Conservation (phyloP, 2,797 vertebrate species). For the Pygocentrus nattereri region DNA sequence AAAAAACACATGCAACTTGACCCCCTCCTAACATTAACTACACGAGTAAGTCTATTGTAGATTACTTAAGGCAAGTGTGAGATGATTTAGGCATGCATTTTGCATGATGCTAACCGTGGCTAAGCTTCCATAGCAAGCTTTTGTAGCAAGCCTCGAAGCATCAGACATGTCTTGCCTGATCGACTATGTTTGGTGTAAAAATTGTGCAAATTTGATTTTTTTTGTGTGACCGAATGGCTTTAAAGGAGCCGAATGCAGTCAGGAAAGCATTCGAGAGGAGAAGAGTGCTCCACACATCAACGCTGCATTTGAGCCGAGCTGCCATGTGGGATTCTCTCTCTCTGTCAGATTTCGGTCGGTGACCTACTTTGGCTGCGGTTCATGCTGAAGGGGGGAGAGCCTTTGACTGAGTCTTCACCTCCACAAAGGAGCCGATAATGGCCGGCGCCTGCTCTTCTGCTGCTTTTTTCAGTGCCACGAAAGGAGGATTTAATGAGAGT, state of each 20-base stretch:
- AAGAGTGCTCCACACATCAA: constrained; percentile 11
- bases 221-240: background rate
- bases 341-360: constrained; percentile 38
- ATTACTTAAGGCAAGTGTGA: background rate
- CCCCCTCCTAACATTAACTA: too few species aligned
- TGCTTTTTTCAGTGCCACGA: constrained; percentile 24
- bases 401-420: constrained; percentile 50
- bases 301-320: constrained; percentile 1
- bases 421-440: constrained; percentile 54
- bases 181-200: background rate
- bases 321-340: constrained; percentile 36
- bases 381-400: constrained; percentile 33
- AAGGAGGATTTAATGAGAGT: constrained; percentile 46
- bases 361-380: constrained; percentile 55
- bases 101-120: background rate
- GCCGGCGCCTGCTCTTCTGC: constrained; percentile 24
- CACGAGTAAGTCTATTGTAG: too few species aligned
- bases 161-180: background rate
- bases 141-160: background rate
- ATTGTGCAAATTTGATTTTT: background rate
- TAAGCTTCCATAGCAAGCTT: background rate
- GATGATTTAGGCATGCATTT: background rate
- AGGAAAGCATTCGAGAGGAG: background rate
- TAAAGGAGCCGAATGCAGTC: constrained; percentile 1
- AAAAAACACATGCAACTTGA: too few species aligned